Evolutionary conservation across 1,140 invertebrate genomes (phyloP).

Genomic region (Drosophila teissieri): DNA sequence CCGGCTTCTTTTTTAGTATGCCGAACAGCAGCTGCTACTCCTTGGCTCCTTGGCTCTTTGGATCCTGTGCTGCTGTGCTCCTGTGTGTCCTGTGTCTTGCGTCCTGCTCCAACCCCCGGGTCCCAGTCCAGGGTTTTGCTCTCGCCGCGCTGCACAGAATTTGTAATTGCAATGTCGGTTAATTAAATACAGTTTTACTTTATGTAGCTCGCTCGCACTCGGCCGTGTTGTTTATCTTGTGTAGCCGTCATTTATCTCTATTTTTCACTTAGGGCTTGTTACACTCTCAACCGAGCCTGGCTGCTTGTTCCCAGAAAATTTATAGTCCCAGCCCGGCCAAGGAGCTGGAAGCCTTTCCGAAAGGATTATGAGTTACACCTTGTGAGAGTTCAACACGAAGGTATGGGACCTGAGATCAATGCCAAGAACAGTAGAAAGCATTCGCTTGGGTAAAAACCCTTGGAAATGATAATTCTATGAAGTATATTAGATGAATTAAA

Average conservation of each 20-base stretch:
- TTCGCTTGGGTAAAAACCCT: background rate
- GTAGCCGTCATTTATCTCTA: constrained; percentile 64
- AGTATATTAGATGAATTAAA: no score
- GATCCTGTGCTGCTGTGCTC: constrained; percentile 10
- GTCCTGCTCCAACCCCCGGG: constrained; percentile 35
- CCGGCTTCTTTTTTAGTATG: constrained; percentile 72
- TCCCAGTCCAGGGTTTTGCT: constrained; percentile 13
- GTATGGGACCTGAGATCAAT: constrained; percentile 40
- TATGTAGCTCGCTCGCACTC: constrained; percentile 46
- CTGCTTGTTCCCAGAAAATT: constrained; percentile 48
- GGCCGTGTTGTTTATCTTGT: constrained; percentile 71
- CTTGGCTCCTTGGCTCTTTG: constrained; percentile 13
- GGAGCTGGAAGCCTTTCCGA: constrained; percentile 17
- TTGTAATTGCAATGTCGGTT: constrained; percentile 84
- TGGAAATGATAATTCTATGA: background rate
- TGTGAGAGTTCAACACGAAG: background rate
- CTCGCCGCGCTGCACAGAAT: constrained; percentile 76
- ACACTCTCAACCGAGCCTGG: constrained; percentile 50
- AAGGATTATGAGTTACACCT: constrained; percentile 54
- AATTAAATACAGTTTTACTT: constrained; percentile 84
- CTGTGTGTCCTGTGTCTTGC: constrained; percentile 12
- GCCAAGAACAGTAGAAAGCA: constrained; percentile 28
- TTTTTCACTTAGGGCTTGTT: constrained; percentile 71
- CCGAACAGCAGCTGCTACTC: constrained; percentile 65
- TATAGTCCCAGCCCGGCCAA: constrained; percentile 42